Conservation (phyloP, 2,888 invertebrate genomes). For the Lissocephala sabroskyi region DNA sequence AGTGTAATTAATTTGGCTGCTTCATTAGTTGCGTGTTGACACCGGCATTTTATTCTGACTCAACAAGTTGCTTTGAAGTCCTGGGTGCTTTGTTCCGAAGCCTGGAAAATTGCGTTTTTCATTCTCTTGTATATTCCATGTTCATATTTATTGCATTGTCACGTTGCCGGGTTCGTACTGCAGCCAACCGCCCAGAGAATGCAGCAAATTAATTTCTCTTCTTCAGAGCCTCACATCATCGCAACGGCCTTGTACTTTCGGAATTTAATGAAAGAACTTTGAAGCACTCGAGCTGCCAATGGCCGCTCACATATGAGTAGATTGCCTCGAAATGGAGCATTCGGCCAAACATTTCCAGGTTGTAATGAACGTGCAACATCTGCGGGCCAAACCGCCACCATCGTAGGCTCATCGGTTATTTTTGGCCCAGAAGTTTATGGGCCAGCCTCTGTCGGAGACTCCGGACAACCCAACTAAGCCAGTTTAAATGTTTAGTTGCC, state of each 20-base stretch:
- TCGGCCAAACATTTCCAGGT: too few species aligned
- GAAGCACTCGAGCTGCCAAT: too few species aligned
- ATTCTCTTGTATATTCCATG: neutral
- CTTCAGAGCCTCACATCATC: too few species aligned
- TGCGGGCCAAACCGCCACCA: too few species aligned
- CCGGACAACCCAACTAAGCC: slow-evolving; percentile 31
- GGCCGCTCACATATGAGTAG: too few species aligned
- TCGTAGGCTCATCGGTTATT: too few species aligned
- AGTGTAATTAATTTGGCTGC: slow-evolving; percentile 38
- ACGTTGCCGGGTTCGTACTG: neutral
- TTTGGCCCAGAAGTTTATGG: too few species aligned
- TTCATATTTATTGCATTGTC: slow-evolving; percentile 46
- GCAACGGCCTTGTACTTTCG: too few species aligned
- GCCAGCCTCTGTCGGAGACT: too few species aligned
- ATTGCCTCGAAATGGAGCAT: too few species aligned
- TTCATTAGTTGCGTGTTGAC: slow-evolving; percentile 31
- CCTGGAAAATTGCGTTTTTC: neutral
- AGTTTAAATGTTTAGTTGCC: slow-evolving; percentile 40
- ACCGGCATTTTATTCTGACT: neutral
- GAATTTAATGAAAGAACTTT: too few species aligned
- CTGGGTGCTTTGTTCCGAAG: neutral
- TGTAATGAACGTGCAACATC: too few species aligned
- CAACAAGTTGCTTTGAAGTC: neutral
- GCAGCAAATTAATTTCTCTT: slow-evolving; percentile 37
- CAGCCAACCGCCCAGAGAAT: slow-evolving; percentile 14